Percentiles rank a stretch among this genome's conserved stretches.
Evolutionary conservation across 2,113 vertebrate species (phyloP).

Genomic region (Malurus elegans): DNA sequence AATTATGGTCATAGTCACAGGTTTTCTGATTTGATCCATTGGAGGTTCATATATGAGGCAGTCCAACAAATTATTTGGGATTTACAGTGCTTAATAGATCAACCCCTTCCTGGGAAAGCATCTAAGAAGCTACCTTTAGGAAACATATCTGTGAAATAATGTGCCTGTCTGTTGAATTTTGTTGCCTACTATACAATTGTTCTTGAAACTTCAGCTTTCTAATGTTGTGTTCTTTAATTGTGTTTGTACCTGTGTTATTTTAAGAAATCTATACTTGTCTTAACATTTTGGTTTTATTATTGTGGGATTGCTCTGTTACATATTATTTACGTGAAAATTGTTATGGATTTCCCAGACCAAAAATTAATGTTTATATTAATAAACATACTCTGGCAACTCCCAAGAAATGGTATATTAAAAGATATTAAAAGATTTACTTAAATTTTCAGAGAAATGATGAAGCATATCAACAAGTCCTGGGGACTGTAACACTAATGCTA

Average conservation of each 20-base stretch:
- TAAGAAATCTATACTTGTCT: neutral
- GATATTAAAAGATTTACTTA: neutral
- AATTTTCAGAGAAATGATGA: neutral
- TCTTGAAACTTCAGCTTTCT: neutral
- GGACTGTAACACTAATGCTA: neutral
- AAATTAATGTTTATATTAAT: conserved; percentile 33
- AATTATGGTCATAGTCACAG: neutral
- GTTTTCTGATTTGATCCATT: neutral
- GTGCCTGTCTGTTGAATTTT: conserved; percentile 20
- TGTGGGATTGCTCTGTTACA: conserved; percentile 5
- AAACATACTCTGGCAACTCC: conserved; percentile 25
- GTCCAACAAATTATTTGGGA: neutral
- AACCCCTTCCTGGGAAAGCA: neutral
- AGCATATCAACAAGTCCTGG: neutral
- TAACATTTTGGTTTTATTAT: neutral
- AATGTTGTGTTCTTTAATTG: neutral
- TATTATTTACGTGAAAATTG: neutral
- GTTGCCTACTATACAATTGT: neutral
- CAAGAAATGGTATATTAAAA: conserved; percentile 1
- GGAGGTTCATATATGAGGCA: neutral
- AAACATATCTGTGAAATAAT: neutral
- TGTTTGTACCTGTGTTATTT: conserved; percentile 4
- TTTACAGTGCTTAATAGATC: neutral
- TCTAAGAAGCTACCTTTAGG: neutral
- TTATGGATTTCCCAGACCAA: conserved; percentile 18